Percentiles rank a stretch among this genome's conserved stretches.
These are phyloP conservation scores for Sebastes kiyomatsui DNA, from an alignment of 2,797 vertebrate species.

Conservation along the genomic window DNA sequence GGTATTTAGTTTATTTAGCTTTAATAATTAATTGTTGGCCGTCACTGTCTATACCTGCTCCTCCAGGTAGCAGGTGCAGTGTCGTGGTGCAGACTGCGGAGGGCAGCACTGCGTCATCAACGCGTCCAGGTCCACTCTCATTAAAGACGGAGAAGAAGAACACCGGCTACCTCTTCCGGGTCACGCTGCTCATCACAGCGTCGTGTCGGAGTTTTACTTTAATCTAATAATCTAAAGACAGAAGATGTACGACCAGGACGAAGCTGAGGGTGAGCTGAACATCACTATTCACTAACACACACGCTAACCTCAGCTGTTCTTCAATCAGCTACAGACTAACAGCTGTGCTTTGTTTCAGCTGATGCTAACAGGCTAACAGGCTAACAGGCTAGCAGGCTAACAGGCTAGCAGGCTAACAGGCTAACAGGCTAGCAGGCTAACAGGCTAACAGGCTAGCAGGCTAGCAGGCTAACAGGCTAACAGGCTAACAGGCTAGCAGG, in stretches of 20 bases:
- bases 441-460: not conserved
- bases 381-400: too few relatives aligned
- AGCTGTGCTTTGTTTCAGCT: conserved; percentile 11
- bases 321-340: not conserved
- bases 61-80: not conserved
- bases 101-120: not conserved
- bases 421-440: not conserved
- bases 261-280: not conserved
- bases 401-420: not conserved
- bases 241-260: not conserved
- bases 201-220: too few relatives aligned
- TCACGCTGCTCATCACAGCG: not conserved
- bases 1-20: not conserved
- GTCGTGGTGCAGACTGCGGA: not conserved
- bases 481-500: not conserved
- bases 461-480: not conserved
- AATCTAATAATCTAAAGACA: not conserved
- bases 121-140: not conserved
- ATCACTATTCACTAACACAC: not conserved
- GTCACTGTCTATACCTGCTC: too few relatives aligned
- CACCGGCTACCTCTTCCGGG: not conserved
- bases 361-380: not conserved
- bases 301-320: rapidly evolving
- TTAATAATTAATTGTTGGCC: not conserved
- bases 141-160: not conserved